These are phyloP conservation scores for Loxodonta africana DNA, from an alignment of 2,113 vertebrate species.

Conservation along the genomic window DNA sequence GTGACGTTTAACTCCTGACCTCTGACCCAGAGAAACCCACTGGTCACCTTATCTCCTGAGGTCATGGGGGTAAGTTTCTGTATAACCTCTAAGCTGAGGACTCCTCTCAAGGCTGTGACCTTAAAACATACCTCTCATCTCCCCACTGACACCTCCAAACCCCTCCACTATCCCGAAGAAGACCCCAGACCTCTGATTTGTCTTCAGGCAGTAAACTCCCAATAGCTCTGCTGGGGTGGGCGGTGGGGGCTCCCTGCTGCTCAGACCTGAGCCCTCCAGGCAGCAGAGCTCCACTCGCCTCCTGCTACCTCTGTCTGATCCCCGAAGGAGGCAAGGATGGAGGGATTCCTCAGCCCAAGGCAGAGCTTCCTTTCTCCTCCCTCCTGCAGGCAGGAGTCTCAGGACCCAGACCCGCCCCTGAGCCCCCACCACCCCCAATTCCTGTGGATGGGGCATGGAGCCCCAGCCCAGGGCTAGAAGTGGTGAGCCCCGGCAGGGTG, in stretches of 20 bases:
- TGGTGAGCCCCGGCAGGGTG: neutral
- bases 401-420: constrained; percentile 21
- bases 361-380: neutral
- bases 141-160: neutral
- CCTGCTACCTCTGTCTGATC: neutral
- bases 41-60: constrained; percentile 36
- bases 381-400: constrained; percentile 77
- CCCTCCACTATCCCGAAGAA: neutral
- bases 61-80: neutral
- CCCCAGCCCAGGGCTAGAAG: neutral
- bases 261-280: constrained; percentile 79
- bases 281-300: constrained; percentile 43
- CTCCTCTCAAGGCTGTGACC: constrained; percentile 19
- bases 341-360: neutral
- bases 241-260: constrained; percentile 54
- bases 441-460: constrained; percentile 18
- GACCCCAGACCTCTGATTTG: neutral
- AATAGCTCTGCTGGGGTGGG: neutral
- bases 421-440: neutral
- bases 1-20: neutral
- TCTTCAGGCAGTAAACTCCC: constrained; percentile 7
- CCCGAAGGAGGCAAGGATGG: neutral
- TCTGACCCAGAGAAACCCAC: constrained; percentile 51
- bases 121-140: neutral
- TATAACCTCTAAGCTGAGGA: constrained; percentile 27